Conservation (phyloP, 1,140 invertebrate species). For the Bombus picipes region DNA sequence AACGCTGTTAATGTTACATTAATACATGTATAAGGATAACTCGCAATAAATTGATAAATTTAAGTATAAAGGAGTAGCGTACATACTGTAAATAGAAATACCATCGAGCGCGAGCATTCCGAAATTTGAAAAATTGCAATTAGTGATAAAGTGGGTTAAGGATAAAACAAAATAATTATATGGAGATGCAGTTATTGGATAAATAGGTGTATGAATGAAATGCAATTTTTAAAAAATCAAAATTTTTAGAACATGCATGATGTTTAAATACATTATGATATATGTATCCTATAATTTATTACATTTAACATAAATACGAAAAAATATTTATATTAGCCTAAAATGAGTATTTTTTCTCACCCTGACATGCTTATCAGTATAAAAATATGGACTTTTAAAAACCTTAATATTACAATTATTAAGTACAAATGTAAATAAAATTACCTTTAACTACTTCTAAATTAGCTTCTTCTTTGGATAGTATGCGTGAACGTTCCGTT, state of each 20-base stretch:
- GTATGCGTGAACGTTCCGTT: conserved; percentile 91
- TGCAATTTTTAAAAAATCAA: not conserved
- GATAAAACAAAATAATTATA: not conserved
- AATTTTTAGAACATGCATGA: not conserved
- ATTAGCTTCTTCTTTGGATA: conserved; percentile 95
- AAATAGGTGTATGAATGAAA: not conserved
- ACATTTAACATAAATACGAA: not conserved
- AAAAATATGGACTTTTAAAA: conserved; percentile 15
- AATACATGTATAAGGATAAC: not conserved
- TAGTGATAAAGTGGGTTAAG: conserved; percentile 15
- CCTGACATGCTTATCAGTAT: conserved; percentile 64
- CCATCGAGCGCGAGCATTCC: conserved; percentile 48
- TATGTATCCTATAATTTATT: not conserved
- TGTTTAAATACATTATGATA: not conserved
- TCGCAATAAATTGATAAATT: not conserved
- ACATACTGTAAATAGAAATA: conserved; percentile 58
- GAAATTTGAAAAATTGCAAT: conserved; percentile 40
- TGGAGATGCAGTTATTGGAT: not conserved
- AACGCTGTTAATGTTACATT: conserved; percentile 85
- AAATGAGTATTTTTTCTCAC: conserved; percentile 72
- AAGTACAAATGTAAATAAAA: conserved; percentile 37
- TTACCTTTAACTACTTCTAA: conserved; percentile 94
- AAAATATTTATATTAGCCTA: not conserved
- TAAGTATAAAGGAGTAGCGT: conserved; percentile 21
- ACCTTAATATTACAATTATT: conserved; percentile 2